phyloP scores from a whole-genome alignment of 2,888 invertebrate species.

The Unio delphinus region DNA sequence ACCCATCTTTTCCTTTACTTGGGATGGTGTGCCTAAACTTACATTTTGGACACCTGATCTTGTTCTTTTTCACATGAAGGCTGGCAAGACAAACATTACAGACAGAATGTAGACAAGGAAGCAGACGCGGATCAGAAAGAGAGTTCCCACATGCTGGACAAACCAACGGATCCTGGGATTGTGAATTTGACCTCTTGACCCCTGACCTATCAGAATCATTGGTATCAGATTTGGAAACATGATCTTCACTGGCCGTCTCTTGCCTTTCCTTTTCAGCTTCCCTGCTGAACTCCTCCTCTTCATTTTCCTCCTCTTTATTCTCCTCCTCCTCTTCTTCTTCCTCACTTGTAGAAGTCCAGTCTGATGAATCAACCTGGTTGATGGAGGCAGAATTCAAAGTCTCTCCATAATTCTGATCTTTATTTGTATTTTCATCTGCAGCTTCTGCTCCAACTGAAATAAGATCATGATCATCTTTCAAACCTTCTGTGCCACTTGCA shows the following conservation, averaged over 20 bases:
- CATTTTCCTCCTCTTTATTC: not conserved
- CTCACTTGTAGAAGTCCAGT: not conserved
- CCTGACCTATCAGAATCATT: not conserved
- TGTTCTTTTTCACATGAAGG: conserved; percentile 4
- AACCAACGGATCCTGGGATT: too few relatives aligned
- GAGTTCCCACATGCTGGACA: too few relatives aligned
- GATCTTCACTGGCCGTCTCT: not conserved
- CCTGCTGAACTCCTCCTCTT: not conserved
- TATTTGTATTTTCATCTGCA: too few relatives aligned
- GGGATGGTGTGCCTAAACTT: not conserved
- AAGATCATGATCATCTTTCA: too few relatives aligned
- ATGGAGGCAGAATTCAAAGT: not conserved
- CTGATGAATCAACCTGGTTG: not conserved
- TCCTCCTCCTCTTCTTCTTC: too few relatives aligned
- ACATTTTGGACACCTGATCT: conserved; percentile 1
- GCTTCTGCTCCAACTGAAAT: too few relatives aligned
- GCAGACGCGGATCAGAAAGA: too few relatives aligned
- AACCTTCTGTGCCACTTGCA: too few relatives aligned
- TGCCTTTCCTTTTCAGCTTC: not conserved
- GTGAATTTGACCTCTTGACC: not conserved
- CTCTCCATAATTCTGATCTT: not conserved
- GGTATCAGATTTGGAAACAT: not conserved
- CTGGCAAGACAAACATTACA: not conserved
- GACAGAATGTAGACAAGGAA: not conserved
- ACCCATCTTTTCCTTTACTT: too few relatives aligned